Percentiles rank a stretch among this genome's conserved stretches.
phyloP scores from a whole-genome alignment of 2,888 invertebrate species.

The Euphydryas editha region DNA sequence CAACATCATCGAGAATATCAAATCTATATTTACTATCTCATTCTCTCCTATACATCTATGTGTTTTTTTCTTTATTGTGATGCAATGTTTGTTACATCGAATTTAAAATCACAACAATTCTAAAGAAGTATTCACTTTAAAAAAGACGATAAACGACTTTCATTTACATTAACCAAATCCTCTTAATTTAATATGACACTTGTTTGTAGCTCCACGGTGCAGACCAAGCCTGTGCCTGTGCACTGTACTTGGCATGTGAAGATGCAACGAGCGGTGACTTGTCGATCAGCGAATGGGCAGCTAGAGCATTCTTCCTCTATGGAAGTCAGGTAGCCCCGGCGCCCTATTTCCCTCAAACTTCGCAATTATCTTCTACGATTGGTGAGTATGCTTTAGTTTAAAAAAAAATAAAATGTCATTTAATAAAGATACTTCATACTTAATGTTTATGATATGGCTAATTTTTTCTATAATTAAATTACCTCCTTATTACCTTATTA shows the following conservation, averaged over 20 bases:
- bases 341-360: constrained; percentile 56
- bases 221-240: constrained; percentile 95
- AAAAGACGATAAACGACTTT: not conserved
- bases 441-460: too few relatives aligned
- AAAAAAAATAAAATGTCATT: too few relatives aligned
- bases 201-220: constrained; percentile 84
- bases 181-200: not conserved
- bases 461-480: too few relatives aligned
- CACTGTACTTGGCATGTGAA: constrained; percentile 93
- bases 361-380: constrained; percentile 62
- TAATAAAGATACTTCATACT: too few relatives aligned
- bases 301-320: constrained; percentile 95
- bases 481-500: too few relatives aligned
- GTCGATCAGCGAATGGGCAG: constrained; percentile 93
- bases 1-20: too few relatives aligned
- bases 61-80: too few relatives aligned
- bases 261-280: constrained; percentile 67
- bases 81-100: too few relatives aligned
- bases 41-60: too few relatives aligned
- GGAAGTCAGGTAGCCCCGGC: constrained; percentile 88
- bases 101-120: too few relatives aligned
- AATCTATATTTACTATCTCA: too few relatives aligned
- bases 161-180: not conserved
- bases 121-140: too few relatives aligned
- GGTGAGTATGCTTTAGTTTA: constrained; percentile 47